Percentiles rank a stretch among this genome's conserved stretches.
Conservation (phyloP, 2,888 invertebrate genomes). For the Megamerina dolium region DNA sequence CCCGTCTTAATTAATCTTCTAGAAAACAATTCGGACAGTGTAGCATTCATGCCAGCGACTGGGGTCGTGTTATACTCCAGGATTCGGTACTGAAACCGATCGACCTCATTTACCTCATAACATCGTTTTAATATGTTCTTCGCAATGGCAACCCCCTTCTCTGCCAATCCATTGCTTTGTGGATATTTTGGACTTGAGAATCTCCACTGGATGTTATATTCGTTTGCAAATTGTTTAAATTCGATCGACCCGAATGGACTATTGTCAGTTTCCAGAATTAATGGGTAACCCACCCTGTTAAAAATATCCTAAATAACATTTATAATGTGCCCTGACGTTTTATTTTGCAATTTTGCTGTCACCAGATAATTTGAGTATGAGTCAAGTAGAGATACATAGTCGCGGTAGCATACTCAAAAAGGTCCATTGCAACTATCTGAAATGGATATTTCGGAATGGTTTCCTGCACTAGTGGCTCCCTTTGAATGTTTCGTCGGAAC, state of each 20-base stretch:
- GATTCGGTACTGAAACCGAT: constrained; percentile 14
- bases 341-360: not conserved
- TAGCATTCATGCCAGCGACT: constrained; percentile 16
- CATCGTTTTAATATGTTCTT: constrained; percentile 20
- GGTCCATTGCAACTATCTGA: constrained; percentile 1
- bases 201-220: constrained; percentile 6
- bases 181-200: constrained; percentile 14
- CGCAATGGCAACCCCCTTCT: constrained; percentile 16
- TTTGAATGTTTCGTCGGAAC: constrained; percentile 14
- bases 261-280: constrained; percentile 12
- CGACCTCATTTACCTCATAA: constrained; percentile 9
- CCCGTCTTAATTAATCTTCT: no score
- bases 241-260: constrained; percentile 13
- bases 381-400: constrained; percentile 7
- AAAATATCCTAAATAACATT: not conserved
- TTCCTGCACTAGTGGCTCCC: constrained; percentile 13
- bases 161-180: constrained; percentile 12
- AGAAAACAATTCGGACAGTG: no score
- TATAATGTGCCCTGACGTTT: not conserved
- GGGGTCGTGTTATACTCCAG: constrained; percentile 19
- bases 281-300: not conserved
- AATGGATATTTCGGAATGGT: constrained; percentile 6
- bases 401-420: constrained; percentile 7
- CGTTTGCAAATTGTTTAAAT: constrained; percentile 7
- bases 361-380: constrained; percentile 11